Base-by-base conservation (phyloP, 2,888 invertebrate species). In the Tipula unca region DNA sequence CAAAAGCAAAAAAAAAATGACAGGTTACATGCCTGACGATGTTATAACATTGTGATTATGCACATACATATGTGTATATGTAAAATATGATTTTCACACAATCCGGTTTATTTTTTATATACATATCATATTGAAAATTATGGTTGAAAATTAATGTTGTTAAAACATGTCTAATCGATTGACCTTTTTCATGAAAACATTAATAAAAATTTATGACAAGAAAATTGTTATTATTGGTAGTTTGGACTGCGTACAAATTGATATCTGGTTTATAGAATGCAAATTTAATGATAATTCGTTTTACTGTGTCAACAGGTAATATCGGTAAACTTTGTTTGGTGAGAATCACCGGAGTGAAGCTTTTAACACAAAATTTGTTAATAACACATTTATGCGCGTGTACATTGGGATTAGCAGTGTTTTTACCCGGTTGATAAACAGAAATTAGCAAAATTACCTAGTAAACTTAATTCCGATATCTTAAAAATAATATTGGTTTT, bases 91-190 rank as follows among this genome's bases (percentile, higher is more conserved):
- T 69, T 69, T 69, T 69, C 25, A 69, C 69, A 69, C 69, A 69
- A 69, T 25, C 69, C 69, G 69, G 69, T 69, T 69, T 69, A 25
- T 69, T 69, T 20, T 69, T 3, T 69, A 69, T 1, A 54, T 3
- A 17, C n/a, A 54, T n/a, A 54, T 42, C 6, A 4, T 17, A 48
- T 48, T 48, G 48, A 48, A 48, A 48, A 48, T 48, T 48, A 48
- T 48, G 48, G 48, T 48, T 69, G 69, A 69, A 69, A 69, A 69
- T 69, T 69, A 69, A 25, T 69, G 69, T 69, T 69, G 69, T 69
- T 69, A 69, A 69, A 69, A 69, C 69, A 69, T 69, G 69, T 69
- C 69, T 69, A 69, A 69, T 69, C 69, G 69, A 69, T 69, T 69
- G 69, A 69, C 69, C 69, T 69, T 69, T 25, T 69, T 69, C 69